Evolutionary conservation across 2,797 vertebrate species (phyloP).

Genomic region (Fringilla coelebs): DNA sequence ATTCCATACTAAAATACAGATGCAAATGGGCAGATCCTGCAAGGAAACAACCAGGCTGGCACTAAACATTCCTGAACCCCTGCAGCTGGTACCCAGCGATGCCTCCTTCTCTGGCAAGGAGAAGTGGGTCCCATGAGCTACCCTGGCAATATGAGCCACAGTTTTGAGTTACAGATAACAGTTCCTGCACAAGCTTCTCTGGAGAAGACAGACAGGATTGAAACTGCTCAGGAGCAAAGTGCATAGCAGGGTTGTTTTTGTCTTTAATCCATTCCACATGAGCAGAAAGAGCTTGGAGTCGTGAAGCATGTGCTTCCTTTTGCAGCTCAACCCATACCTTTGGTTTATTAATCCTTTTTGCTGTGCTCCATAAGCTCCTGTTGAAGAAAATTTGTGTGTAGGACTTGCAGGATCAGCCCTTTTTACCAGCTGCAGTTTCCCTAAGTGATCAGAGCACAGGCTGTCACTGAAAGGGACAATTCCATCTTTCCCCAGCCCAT

Average conservation of each 20-base stretch:
- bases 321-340: neutral
- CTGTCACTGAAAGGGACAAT: neutral
- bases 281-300: neutral
- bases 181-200: neutral
- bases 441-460: neutral
- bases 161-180: neutral
- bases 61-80: neutral
- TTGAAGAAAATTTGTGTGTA: neutral
- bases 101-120: neutral
- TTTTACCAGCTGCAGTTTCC: neutral
- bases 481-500: neutral
- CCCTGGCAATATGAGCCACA: neutral
- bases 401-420: neutral
- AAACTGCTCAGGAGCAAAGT: neutral
- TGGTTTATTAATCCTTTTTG: neutral
- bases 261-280: constrained; percentile 12
- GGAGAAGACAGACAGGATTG: neutral
- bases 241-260: neutral
- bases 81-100: neutral
- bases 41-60: neutral
- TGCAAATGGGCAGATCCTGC: neutral
- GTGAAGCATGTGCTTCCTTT: neutral
- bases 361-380: neutral
- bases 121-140: neutral
- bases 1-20: neutral